Conservation (phyloP, 2,797 vertebrate genomes). For the Lepilemur septentrionalis region DNA sequence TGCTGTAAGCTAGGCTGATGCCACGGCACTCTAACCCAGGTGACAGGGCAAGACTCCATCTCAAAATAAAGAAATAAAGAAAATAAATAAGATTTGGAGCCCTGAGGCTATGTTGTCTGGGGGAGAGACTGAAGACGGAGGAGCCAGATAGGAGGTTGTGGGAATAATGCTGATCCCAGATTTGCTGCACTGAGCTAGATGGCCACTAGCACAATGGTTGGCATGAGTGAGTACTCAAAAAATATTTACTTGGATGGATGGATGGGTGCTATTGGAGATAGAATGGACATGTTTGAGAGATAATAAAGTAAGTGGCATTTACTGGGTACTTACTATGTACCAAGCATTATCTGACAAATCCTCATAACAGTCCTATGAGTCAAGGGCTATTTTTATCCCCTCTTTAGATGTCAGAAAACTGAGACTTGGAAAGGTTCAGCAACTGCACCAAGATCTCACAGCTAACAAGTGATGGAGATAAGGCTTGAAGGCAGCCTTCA, state of each 20-base stretch:
- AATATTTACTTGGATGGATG: neutral
- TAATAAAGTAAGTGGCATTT: neutral
- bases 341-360: neutral
- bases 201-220: too few relatives aligned
- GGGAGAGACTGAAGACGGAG: neutral
- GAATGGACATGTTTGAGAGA: neutral
- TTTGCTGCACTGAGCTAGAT: neutral
- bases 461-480: neutral
- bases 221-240: neutral
- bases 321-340: neutral
- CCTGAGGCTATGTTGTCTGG: neutral
- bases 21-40: neutral
- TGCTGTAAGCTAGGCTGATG: neutral
- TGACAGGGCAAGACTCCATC: neutral
- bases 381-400: neutral
- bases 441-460: neutral
- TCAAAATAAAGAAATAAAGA: neutral
- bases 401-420: neutral
- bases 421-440: neutral
- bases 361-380: neutral
- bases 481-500: neutral
- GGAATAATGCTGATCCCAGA: neutral
- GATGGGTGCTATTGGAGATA: neutral
- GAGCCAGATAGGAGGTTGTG: neutral
- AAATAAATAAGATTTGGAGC: neutral